phyloP scores from a whole-genome alignment of 2,888 invertebrate genomes.

The Tupiocoris notatus region DNA sequence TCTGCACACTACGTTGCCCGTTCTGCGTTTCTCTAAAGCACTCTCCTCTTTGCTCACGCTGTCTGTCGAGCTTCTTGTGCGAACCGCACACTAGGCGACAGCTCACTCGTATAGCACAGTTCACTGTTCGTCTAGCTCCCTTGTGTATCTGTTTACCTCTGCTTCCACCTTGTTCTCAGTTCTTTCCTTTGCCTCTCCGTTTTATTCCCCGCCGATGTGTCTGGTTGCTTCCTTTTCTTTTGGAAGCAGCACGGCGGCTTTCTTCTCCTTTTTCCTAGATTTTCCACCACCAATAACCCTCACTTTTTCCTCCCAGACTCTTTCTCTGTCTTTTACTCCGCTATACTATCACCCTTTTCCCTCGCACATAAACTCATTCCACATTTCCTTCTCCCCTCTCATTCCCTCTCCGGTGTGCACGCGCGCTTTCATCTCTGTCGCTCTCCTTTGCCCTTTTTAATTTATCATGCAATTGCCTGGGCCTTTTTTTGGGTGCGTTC shows the following conservation, averaged over 20 bases:
- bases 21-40: neutral
- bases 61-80: neutral
- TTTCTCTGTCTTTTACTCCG: neutral
- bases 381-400: neutral
- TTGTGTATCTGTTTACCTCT: neutral
- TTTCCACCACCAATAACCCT: neutral
- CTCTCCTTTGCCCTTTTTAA: neutral
- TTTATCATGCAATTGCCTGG: neutral
- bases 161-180: neutral
- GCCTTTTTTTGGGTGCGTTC: neutral
- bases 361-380: neutral
- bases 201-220: conserved; percentile 1
- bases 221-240: neutral
- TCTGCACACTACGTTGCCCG: neutral
- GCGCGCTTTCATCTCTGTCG: neutral
- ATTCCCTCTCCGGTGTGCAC: neutral
- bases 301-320: neutral
- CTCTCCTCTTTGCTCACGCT: neutral
- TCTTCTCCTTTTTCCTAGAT: neutral
- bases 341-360: neutral
- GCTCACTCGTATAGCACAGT: neutral
- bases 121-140: neutral
- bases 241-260: neutral
- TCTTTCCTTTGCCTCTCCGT: neutral
- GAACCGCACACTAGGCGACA: neutral